Evolutionary conservation across 2,888 invertebrate species (phyloP), one percentile per base, ranked within the genome.

Genomic region (Coleophora deauratella): DNA sequence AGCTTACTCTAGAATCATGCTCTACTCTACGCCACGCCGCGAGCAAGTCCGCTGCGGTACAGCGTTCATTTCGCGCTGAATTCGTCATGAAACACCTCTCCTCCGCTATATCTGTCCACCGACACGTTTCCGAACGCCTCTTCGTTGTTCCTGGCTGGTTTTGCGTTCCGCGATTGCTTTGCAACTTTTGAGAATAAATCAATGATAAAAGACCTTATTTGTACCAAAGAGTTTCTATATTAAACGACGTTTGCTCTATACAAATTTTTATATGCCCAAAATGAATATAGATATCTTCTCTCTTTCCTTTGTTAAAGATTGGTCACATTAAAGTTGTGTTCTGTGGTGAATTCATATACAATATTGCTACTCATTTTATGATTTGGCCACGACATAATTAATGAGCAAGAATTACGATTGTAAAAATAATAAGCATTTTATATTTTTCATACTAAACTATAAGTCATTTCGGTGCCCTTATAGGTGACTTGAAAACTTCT

Each of bases 51-150:
- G 45, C 49, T 37, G 36, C 37, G 44, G 48, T 42, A 56, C 62
- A 55, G 44, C 53, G 55, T 50, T 53, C 55, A 55, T 62, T 63
- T 57, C 54, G 49, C 55, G 45, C 55, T 52, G 53, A 59, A 59
- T 59, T 54, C 45, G 52, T 50, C 49, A 51, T 40, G 40, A 47
- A 49, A 53, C 55, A 55, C 53, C 44, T 42, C 50, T 45, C 21
- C 21, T 21, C 43, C 40, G 46, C 52, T 45, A 43, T n/a, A n/a
- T n/a, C 41, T 40, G 48, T 44, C 46, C 44, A 34, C 21, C 46
- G 42, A 46, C 43, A 33, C 36, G 33, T 33, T 37, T 37, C 12
- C 12, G 27, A 34, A 39, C 34, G 37, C 41, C 27, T 33, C 33
- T 27, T 12, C 33, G 33, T 33, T 12, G 8, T 9, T 15, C 7